phyloP scores from a whole-genome alignment of 64 coral and sea anemone species.

The Orbicella faveolata region DNA sequence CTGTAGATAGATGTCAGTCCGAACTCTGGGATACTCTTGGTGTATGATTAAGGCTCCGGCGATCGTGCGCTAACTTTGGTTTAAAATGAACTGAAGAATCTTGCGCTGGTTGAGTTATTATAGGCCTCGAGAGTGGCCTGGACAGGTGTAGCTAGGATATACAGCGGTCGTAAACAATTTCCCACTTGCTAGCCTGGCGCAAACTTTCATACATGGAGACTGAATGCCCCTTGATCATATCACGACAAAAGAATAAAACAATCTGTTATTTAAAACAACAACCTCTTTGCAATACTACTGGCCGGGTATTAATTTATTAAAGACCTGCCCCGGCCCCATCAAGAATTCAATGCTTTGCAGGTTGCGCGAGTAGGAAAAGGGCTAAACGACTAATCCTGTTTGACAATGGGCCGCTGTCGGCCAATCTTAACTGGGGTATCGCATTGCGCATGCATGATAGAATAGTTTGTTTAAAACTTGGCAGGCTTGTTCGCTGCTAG shows the following conservation, averaged over 20 bases:
- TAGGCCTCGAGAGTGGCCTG: conserved; percentile 3
- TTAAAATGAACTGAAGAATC: conserved; percentile 39
- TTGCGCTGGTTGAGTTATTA: conserved; percentile 23
- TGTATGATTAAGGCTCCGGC: not conserved
- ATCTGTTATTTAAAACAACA: conserved; percentile 74
- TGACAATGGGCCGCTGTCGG: conserved; percentile 43
- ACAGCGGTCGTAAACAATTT: conserved; percentile 63
- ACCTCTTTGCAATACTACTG: conserved; percentile 36
- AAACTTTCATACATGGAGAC: conserved; percentile 61
- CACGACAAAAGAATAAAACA: conserved; percentile 66
- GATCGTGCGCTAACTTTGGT: conserved; percentile 28
- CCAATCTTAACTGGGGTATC: conserved; percentile 44
- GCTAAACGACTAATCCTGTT: conserved; percentile 75
- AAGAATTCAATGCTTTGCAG: conserved; percentile 86
- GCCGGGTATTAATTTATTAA: conserved; percentile 94
- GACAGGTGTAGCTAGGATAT: conserved; percentile 54
- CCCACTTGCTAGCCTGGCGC: conserved; percentile 51
- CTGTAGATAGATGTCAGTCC: conserved; percentile 7
- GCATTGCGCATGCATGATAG: conserved; percentile 93
- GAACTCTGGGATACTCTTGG: conserved; percentile 6
- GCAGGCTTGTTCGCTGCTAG: conserved; percentile 68
- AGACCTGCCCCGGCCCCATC: conserved; percentile 79
- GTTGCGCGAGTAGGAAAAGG: conserved; percentile 60
- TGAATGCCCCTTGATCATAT: conserved; percentile 38
- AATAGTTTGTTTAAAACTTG: conserved; percentile 74